Conservation (phyloP, 2,888 invertebrate species). For the Azorinus chamasolen region DNA sequence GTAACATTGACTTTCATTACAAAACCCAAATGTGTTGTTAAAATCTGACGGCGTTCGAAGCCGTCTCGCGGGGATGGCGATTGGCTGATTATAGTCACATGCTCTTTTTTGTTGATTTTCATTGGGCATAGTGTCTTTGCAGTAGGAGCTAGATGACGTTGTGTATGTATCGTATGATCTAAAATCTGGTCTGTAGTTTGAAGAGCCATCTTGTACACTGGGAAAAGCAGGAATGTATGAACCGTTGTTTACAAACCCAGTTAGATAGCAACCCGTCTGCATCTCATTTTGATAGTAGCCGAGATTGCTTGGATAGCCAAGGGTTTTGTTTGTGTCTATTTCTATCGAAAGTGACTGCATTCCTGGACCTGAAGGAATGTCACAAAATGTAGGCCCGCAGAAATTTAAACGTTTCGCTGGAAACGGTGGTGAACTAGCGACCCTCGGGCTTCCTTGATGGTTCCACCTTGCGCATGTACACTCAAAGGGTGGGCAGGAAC, state of each 20-base stretch:
- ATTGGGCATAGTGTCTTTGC: conserved; percentile 4
- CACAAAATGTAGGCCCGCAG: conserved; percentile 50
- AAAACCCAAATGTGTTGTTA: conserved; percentile 14
- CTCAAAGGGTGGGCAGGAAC: conserved; percentile 83
- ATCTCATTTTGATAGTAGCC: conserved; percentile 40
- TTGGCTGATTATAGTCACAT: not conserved
- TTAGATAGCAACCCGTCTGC: conserved; percentile 26
- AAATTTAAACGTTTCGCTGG: conserved; percentile 56
- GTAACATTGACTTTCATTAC: conserved; percentile 3
- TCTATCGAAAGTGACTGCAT: conserved; percentile 65
- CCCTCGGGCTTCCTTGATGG: conserved; percentile 55
- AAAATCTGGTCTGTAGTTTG: not conserved
- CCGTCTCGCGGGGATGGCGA: conserved; percentile 9
- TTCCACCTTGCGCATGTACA: conserved; percentile 74
- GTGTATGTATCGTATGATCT: conserved; percentile 2
- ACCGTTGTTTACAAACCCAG: conserved; percentile 17
- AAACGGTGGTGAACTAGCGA: conserved; percentile 61
- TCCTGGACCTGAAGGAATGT: conserved; percentile 53
- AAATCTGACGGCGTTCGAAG: conserved; percentile 11
- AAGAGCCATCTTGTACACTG: conserved; percentile 3
- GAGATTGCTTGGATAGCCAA: conserved; percentile 35
- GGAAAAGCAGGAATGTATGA: conserved; percentile 23
- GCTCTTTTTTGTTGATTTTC: conserved; percentile 1
- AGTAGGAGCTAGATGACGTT: not conserved
- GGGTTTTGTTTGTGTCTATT: conserved; percentile 58